Base-by-base conservation (phyloP, 2,888 invertebrate genomes). In the Ypsolopha sequella region DNA sequence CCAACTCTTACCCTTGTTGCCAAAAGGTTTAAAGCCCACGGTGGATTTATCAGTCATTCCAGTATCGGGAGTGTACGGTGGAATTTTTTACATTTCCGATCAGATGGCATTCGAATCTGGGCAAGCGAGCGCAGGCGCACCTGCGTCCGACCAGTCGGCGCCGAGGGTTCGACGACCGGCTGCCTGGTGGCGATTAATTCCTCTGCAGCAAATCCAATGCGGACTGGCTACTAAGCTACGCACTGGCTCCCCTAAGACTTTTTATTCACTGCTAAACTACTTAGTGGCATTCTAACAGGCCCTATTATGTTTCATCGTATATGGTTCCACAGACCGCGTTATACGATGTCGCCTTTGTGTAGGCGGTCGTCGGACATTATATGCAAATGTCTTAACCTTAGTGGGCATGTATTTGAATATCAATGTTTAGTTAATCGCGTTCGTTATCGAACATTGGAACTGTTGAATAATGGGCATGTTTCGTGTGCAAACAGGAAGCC, bases 141-240 rank as follows among this genome's bases (percentile, higher is more conserved):
- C 80, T 80, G 79, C 68, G 68, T 59, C 60, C 59, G 51, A 39
- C 50, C 36, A 43, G 56, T 62, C 60, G 67, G 68, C 71, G 71
- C 64, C 68, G 58, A 55, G 64, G 71, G 75, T 62, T 79, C 78
- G 63, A 64, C 66, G 78, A 73, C 73, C 76, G 61, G 59, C 65
- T 60, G 60, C 68, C 62, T 34, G 60, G 64, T 53, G 63, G 63
- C 60, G 59, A 69, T 73, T 70, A 64, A 66, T 64, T 70, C 53
- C 51, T 48, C 41, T 39, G 46, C 41, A 48, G 35, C 49, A 34
- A 52, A 48, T 53, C 50, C 46, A 34, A 34, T 41, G 11, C 41
- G n/a, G 41, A 41, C 36, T 11, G 7, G 36, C 47, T 51, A 48
- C 38, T 34, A 48, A 33, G 48, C 39, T 33, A 10, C 48, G 39